These are phyloP conservation scores for Axinella damicornis DNA, from an alignment of 37 sponge, comb jelly and placozoan genomes.

Conservation along the genomic window DNA sequence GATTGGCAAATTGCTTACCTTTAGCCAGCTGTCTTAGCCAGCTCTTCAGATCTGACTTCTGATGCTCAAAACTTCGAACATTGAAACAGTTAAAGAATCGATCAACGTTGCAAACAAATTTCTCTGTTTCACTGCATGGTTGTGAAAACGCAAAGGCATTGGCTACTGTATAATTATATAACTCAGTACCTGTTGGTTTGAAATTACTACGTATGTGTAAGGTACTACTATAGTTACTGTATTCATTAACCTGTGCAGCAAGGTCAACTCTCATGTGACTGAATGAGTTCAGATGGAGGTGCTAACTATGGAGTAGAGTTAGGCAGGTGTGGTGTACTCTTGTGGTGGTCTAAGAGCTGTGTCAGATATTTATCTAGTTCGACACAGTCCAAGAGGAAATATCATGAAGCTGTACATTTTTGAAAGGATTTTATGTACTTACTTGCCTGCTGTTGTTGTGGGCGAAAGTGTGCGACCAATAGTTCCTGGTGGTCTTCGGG, in stretches of 20 bases:
- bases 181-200: conserved; percentile 38
- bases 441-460: conserved; percentile 12
- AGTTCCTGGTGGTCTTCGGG: neutral
- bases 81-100: conserved; percentile 23
- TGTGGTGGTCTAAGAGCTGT: neutral
- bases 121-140: conserved; percentile 24
- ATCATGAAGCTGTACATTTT: too few species aligned
- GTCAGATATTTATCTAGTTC: conserved; percentile 27
- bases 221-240: too few species aligned
- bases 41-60: conserved; percentile 8
- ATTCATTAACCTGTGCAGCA: conserved; percentile 26
- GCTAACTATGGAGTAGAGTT: conserved; percentile 2
- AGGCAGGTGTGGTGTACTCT: neutral
- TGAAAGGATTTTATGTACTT: neutral
- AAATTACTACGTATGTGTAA: too few species aligned
- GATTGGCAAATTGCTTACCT: too few species aligned
- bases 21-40: neutral
- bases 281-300: conserved; percentile 23
- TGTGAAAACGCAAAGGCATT: conserved; percentile 12
- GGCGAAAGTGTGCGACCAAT: conserved; percentile 27
- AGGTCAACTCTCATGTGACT: conserved; percentile 21
- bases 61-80: neutral
- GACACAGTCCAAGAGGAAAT: neutral
- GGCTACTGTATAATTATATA: conserved; percentile 9
- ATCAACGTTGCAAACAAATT: conserved; percentile 36